A percentile compares a stretch with the other conserved stretches of the same genome.
Evolutionary conservation across 1,140 invertebrate species (phyloP).

Genomic region (Limonius californicus): DNA sequence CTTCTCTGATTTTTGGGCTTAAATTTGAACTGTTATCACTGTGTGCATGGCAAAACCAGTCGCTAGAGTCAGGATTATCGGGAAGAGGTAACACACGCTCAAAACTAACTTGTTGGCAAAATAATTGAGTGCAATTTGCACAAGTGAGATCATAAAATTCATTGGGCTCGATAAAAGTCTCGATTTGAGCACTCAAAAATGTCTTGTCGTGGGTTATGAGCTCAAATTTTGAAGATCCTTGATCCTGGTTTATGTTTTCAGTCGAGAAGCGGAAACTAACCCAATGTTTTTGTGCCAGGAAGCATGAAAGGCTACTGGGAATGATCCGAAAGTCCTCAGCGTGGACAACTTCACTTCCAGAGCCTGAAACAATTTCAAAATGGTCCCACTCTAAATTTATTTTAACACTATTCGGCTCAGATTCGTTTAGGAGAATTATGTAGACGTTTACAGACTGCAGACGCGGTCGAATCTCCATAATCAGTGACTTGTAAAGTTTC

Average conservation of each 20-base stretch:
- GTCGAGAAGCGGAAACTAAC: constrained; percentile 37
- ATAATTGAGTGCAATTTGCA: constrained; percentile 50
- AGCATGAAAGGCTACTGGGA: constrained; percentile 29
- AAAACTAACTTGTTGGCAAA: constrained; percentile 45
- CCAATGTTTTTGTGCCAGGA: constrained; percentile 36
- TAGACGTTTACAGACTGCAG: constrained; percentile 55
- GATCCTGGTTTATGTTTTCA: constrained; percentile 29
- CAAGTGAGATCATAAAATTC: constrained; percentile 47
- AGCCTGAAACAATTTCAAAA: constrained; percentile 47
- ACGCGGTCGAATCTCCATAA: constrained; percentile 54
- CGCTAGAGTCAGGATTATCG: constrained; percentile 51
- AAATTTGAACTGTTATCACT: constrained; percentile 35
- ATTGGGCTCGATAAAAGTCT: constrained; percentile 45
- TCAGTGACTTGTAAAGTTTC: constrained; percentile 43
- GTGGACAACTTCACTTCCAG: constrained; percentile 43
- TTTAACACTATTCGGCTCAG: constrained; percentile 40
- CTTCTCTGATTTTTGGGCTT: constrained; percentile 49
- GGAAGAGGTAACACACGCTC: constrained; percentile 54
- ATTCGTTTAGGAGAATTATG: constrained; percentile 49
- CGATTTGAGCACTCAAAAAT: constrained; percentile 37
- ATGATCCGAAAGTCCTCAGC: constrained; percentile 46
- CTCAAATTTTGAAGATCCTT: constrained; percentile 53
- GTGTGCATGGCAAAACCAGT: constrained; percentile 56
- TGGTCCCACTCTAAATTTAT: constrained; percentile 28
- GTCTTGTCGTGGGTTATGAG: constrained; percentile 27